Percentiles rank a stretch among this genome's conserved stretches.
Evolutionary conservation across 1,140 invertebrate species (phyloP).

Genomic region (Harpegnathos saltator): DNA sequence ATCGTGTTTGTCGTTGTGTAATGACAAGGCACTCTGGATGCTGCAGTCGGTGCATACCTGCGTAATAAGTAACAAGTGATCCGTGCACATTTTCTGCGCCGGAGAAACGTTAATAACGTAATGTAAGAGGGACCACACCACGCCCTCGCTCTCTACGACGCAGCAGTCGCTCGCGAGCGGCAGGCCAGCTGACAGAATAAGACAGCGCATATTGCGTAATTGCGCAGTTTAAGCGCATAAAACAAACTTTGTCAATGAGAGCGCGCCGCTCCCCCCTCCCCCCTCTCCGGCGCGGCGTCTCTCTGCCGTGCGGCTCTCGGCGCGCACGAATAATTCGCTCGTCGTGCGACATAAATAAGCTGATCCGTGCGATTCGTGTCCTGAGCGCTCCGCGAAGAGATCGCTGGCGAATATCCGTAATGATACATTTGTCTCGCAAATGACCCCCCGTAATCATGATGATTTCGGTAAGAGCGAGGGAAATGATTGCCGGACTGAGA

Average conservation of each 20-base stretch:
- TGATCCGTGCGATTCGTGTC: too few relatives aligned
- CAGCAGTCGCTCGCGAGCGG: conserved; percentile 52
- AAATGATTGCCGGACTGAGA: too few relatives aligned
- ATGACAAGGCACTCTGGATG: conserved; percentile 60
- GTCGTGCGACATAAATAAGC: neutral
- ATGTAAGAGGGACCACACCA: conserved; percentile 61
- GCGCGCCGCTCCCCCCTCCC: too few relatives aligned
- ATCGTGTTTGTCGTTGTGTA: conserved; percentile 44
- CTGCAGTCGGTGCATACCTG: conserved; percentile 54
- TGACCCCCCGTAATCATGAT: too few relatives aligned
- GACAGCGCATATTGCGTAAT: conserved; percentile 64
- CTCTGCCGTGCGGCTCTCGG: too few relatives aligned
- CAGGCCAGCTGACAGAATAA: conserved; percentile 47
- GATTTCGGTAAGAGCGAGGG: too few relatives aligned
- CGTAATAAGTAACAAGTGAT: conserved; percentile 65
- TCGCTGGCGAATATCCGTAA: too few relatives aligned
- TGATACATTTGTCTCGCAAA: too few relatives aligned
- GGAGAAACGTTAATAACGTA: conserved; percentile 65
- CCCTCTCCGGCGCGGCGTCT: too few relatives aligned
- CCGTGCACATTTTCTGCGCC: conserved; percentile 55
- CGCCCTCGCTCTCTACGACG: conserved; percentile 64
- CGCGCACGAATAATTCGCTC: neutral
- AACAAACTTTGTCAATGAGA: conserved; percentile 67
- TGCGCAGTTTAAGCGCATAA: conserved; percentile 17
- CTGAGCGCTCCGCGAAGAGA: too few relatives aligned